Percentiles rank a stretch among this genome's conserved stretches.
Conservation (phyloP, 2,797 vertebrate species). For the Enteromius unitaeniatus region DNA sequence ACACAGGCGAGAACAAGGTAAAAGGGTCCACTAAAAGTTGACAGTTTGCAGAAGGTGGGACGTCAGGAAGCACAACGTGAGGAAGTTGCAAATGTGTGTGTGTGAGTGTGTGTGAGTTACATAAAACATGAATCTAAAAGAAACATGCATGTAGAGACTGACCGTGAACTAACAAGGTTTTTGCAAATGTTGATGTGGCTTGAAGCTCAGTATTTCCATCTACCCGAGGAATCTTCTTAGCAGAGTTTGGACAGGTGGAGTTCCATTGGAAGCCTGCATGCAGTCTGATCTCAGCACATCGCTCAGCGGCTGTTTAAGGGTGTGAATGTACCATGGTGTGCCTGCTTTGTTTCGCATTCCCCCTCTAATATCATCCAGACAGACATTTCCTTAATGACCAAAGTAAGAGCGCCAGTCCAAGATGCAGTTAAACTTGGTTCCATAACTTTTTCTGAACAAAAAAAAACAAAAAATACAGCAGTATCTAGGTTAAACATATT, state of each 20-base stretch:
- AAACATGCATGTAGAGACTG: background rate
- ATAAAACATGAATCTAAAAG: background rate
- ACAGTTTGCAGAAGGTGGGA: constrained; percentile 8
- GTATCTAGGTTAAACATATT: constrained; percentile 33
- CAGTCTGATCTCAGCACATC: constrained; percentile 18
- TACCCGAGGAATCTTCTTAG: background rate
- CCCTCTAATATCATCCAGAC: constrained; percentile 18
- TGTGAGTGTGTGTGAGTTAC: background rate
- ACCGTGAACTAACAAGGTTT: constrained; percentile 9
- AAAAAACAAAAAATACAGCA: background rate
- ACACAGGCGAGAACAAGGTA: background rate
- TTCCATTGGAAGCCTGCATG: constrained; percentile 31
- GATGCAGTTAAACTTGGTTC: constrained; percentile 4
- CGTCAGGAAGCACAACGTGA: constrained; percentile 35
- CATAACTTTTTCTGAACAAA: background rate
- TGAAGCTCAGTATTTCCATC: background rate
- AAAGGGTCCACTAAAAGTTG: background rate
- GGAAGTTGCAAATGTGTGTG: background rate
- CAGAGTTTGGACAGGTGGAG: constrained; percentile 1
- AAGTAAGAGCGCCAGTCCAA: constrained; percentile 22
- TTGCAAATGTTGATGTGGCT: background rate
- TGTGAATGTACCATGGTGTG: constrained; percentile 50
- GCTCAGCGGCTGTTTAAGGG: constrained; percentile 36
- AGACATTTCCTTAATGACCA: constrained; percentile 40
- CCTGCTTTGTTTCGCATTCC: constrained; percentile 42